These are phyloP conservation scores for Pachydiplax longipennis DNA, from an alignment of 2,888 invertebrate genomes.

Conservation along the genomic window DNA sequence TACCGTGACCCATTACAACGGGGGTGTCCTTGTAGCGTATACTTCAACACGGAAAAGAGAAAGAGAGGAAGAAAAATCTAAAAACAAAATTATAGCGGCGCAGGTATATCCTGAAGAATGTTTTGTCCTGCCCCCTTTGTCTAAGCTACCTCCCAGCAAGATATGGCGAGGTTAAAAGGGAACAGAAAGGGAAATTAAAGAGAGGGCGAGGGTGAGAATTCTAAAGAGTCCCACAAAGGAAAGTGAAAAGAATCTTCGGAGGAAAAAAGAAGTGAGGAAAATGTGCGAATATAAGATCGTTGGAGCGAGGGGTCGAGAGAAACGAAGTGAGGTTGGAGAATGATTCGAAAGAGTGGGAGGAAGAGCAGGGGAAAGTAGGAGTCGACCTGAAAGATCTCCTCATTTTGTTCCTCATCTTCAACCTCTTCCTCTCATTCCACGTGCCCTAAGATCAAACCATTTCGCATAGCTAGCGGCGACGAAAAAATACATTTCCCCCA, in stretches of 20 bases:
- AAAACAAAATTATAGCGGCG: too few relatives aligned
- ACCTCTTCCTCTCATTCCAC: neutral
- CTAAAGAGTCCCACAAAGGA: neutral
- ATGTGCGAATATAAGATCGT: too few relatives aligned
- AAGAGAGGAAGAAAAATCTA: too few relatives aligned
- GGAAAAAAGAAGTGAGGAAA: neutral
- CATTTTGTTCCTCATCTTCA: neutral
- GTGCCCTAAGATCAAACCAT: neutral
- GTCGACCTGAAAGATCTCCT: neutral
- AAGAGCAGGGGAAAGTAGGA: neutral
- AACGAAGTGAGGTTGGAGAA: neutral
- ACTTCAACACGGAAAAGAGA: too few relatives aligned
- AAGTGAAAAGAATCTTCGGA: neutral
- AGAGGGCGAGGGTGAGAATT: neutral
- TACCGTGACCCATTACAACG: too few relatives aligned
- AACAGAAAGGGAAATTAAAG: neutral
- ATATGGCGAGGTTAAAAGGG: neutral
- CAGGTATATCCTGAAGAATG: neutral
- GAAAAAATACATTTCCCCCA: neutral
- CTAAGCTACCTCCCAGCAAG: neutral
- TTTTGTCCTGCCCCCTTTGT: neutral
- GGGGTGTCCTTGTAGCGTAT: too few relatives aligned
- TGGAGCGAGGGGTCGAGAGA: too few relatives aligned
- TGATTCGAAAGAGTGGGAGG: neutral
- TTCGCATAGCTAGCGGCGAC: neutral